phyloP scores from a whole-genome alignment of 2,797 vertebrate genomes.

The Silurus lanzhouensis region DNA sequence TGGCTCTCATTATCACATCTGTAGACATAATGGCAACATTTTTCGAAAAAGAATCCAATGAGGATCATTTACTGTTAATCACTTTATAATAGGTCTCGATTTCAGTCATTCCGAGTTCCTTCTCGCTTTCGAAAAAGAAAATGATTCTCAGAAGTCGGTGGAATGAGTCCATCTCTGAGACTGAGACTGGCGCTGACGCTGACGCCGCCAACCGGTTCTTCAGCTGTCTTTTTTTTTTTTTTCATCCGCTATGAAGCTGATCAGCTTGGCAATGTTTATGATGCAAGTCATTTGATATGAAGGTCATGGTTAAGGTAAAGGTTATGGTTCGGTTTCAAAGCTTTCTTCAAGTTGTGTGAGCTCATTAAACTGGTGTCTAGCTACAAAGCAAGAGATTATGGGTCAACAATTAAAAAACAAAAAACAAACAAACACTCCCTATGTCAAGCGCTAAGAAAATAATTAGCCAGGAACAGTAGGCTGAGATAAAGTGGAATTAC shows the following conservation, averaged over 20 bases:
- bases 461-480: no score
- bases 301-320: not conserved
- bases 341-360: not conserved
- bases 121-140: not conserved
- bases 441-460: not conserved
- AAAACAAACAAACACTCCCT: not conserved
- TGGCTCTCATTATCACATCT: constrained; percentile 44
- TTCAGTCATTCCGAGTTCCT: not conserved
- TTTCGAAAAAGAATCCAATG: constrained; percentile 32
- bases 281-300: not conserved
- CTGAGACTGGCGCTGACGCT: not conserved
- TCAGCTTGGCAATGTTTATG: not conserved
- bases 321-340: not conserved
- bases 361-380: not conserved
- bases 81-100: constrained; percentile 1
- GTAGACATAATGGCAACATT: constrained; percentile 24
- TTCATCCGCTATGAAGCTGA: not conserved
- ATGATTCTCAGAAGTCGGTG: not conserved
- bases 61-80: constrained; percentile 12
- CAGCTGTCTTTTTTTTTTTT: not conserved
- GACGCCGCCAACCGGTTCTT: not conserved
- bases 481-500: not conserved
- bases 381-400: not conserved
- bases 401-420: not conserved
- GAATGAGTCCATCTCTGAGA: not conserved